Evolutionary conservation across 2,797 vertebrate genomes (phyloP), one percentile per base, ranked within the genome.

Genomic region (Enoplosus armatus): DNA sequence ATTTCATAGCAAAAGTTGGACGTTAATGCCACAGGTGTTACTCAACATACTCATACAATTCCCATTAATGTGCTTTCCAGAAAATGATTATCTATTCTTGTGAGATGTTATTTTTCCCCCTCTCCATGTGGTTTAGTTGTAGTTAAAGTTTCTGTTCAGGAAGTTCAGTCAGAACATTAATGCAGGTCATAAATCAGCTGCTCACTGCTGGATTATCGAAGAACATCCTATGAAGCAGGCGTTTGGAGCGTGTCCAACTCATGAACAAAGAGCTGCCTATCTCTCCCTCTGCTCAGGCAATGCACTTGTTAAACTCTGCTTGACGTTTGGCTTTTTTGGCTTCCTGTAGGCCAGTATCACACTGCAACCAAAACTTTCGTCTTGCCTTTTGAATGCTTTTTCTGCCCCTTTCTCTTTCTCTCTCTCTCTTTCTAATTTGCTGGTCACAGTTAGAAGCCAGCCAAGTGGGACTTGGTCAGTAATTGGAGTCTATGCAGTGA

Each of bases 401-500:
- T 73, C 54, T 58, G 54, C n/a, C 68, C 58, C 58, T 24, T 54
- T 79, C 71, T 85, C 64, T n/a, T 51, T 77, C 80, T 67, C 71
- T 29, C 77, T 71, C 77, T 90, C 65, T 79, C 83, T 91, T 92
- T 92, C 84, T 91, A 90, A 94, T 94, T 94, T 93, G 87, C 91
- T 90, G 92, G 92, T 91, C 90, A 90, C 91, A 93, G 89, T 93
- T 91, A 93, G 92, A 86, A 93, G 88, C 85, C 92, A 92, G 89
- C 85, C 89, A 85, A 85, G 85, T 93, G 94, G 94, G 94, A 95
- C 91, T 87, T 88, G 87, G 91, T 90, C 93, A 90, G 93, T 95
- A 95, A 95, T 94, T 95, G 93, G 93, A 93, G 91, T 93, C 93
- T 94, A 83, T 91, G 90, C 92, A 92, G 92, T 87, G 91, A 83